Conservation (phyloP, 2,797 vertebrate genomes). For the Epinephelus malabaricus region DNA sequence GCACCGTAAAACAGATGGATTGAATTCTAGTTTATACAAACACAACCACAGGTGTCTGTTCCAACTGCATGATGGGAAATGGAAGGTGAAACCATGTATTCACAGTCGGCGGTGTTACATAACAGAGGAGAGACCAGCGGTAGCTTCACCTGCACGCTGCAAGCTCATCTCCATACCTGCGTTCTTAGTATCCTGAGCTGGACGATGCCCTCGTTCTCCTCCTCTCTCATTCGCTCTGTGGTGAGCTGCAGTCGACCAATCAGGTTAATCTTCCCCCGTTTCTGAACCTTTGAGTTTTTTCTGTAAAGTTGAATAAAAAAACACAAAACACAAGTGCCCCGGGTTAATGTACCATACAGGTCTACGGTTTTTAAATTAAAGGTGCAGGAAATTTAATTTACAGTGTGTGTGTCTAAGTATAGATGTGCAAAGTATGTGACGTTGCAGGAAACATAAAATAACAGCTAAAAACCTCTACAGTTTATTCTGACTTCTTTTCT, state of each 20-base stretch:
- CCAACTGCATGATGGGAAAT: slow-evolving; percentile 22
- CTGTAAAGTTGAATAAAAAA: slow-evolving; percentile 73
- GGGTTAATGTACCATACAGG: neutral
- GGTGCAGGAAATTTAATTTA: too few relatives aligned
- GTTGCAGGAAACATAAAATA: too few relatives aligned
- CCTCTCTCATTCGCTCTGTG: slow-evolving; percentile 98
- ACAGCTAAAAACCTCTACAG: too few relatives aligned
- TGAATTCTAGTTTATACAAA: neutral
- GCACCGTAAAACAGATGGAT: neutral
- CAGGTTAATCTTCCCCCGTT: slow-evolving; percentile 98
- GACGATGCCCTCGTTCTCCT: slow-evolving; percentile 99
- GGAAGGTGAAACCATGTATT: slow-evolving; percentile 26
- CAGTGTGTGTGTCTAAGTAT: too few relatives aligned
- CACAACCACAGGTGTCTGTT: neutral
- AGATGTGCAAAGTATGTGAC: too few relatives aligned
- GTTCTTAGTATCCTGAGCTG: slow-evolving; percentile 98
- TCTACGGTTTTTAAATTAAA: neutral
- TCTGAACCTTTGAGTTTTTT: slow-evolving; percentile 99
- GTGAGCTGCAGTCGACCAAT: slow-evolving; percentile 98
- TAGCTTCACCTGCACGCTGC: neutral
- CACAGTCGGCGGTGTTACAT: slow-evolving; percentile 20
- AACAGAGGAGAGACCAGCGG: neutral
- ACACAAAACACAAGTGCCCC: neutral
- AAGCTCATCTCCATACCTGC: slow-evolving; percentile 86
- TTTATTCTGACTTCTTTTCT: too few relatives aligned